Conservation (phyloP, 2,113 vertebrate genomes). For the Pelvicachromis taeniatus region DNA sequence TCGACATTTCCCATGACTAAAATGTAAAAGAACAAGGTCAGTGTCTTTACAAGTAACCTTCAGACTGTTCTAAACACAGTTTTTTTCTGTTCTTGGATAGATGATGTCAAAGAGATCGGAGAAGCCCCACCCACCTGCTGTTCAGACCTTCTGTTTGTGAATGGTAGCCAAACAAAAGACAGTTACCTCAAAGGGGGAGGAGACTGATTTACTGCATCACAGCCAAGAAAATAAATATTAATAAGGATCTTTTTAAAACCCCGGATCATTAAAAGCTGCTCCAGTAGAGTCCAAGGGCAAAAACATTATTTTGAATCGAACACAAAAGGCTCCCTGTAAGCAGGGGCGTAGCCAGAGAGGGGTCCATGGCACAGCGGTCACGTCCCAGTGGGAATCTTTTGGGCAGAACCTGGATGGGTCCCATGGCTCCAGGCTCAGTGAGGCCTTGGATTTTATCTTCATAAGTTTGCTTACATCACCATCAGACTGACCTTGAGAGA, state of each 20-base stretch:
- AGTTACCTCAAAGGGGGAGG: neutral
- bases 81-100: neutral
- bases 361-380: neutral
- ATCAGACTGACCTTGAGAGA: neutral
- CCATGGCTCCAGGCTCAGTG: neutral
- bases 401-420: neutral
- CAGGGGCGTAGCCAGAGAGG: rapidly evolving
- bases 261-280: neutral
- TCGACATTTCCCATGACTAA: neutral
- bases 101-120: rapidly evolving
- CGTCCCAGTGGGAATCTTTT: rapidly evolving
- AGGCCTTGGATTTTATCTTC: neutral
- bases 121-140: neutral
- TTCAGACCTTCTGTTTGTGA: neutral
- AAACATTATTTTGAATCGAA: neutral
- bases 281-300: neutral
- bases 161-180: neutral
- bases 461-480: neutral
- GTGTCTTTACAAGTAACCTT: neutral
- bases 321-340: neutral
- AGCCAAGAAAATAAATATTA: neutral
- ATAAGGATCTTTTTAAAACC: neutral
- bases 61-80: neutral
- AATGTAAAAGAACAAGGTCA: neutral
- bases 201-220: neutral